A percentile compares a stretch with the other conserved stretches of the same genome.
phyloP scores from a whole-genome alignment of 2,888 invertebrate species.

The Leptopterna dolabrata region DNA sequence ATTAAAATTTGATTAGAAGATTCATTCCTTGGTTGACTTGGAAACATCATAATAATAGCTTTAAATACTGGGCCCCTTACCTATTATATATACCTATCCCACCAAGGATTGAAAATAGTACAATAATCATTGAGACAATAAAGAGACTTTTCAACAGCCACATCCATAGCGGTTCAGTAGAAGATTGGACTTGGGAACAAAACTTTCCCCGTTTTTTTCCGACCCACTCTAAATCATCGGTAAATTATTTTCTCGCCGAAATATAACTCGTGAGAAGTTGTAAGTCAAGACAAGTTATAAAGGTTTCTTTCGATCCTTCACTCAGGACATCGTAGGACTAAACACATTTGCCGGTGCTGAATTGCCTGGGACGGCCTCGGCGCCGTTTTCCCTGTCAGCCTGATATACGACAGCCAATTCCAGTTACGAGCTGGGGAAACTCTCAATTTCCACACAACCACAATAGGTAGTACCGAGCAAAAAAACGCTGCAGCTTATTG shows the following conservation, averaged over 20 bases:
- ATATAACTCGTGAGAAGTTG: neutral
- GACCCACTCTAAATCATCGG: neutral
- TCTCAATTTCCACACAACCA: conserved; percentile 1
- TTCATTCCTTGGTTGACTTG: no score
- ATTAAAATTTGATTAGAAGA: no score
- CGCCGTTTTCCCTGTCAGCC: conserved; percentile 4
- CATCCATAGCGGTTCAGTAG: neutral
- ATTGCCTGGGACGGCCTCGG: neutral
- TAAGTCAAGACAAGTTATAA: neutral
- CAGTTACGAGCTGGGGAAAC: neutral
- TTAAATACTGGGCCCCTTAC: no score
- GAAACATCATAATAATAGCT: no score
- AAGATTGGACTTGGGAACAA: neutral
- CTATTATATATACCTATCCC: no score
- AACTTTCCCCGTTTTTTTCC: neutral
- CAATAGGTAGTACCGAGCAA: neutral
- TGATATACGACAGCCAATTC: conserved; percentile 12
- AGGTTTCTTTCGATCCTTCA: neutral
- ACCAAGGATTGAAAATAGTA: neutral
- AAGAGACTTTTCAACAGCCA: neutral
- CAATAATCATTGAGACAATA: neutral
- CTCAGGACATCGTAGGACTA: neutral
- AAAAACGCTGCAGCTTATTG: no score
- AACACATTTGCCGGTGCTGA: neutral
- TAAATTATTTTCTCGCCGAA: neutral